These are phyloP conservation scores for Argyrosomus japonicus DNA, from an alignment of 2,113 vertebrate genomes.

Conservation along the genomic window DNA sequence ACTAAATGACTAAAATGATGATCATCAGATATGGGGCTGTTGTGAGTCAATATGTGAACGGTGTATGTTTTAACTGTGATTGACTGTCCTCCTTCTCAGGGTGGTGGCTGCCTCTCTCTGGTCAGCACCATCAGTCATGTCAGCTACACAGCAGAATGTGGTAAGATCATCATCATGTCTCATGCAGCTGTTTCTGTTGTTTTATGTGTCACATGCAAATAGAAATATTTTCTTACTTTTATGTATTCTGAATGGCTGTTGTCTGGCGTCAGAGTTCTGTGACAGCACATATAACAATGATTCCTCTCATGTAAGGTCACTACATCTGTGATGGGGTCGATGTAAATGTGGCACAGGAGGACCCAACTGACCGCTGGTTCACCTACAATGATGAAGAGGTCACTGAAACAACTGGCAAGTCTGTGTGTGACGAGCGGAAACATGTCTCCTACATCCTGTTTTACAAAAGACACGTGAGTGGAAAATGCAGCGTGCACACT, in stretches of 20 bases:
- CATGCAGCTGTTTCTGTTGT: too few relatives aligned
- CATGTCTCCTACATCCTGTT: slow-evolving; percentile 22
- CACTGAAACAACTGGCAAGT: neutral
- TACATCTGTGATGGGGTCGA: slow-evolving; percentile 31
- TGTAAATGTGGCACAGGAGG: neutral
- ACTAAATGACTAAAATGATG: neutral
- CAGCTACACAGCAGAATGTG: neutral
- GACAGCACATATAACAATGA: neutral
- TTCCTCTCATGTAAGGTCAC: slow-evolving; percentile 26
- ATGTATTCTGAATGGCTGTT: too few relatives aligned
- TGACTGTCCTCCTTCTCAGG: slow-evolving; percentile 8
- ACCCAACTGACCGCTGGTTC: slow-evolving; percentile 32
- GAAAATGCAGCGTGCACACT: neutral
- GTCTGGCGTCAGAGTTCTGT: neutral
- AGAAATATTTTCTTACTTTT: too few relatives aligned
- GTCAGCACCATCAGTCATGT: slow-evolving; percentile 29
- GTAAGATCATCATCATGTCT: neutral
- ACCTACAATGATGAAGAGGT: slow-evolving; percentile 13
- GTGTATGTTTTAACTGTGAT: neutral
- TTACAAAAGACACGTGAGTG: slow-evolving; percentile 28
- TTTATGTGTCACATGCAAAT: too few relatives aligned
- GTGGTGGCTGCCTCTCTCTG: neutral
- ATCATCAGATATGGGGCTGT: neutral
- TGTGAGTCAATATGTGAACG: neutral
- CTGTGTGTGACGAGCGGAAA: neutral